Evolutionary conservation across 2,888 invertebrate species (phyloP), one percentile per base, ranked within the genome.

Genomic region (Diaperis boleti): DNA sequence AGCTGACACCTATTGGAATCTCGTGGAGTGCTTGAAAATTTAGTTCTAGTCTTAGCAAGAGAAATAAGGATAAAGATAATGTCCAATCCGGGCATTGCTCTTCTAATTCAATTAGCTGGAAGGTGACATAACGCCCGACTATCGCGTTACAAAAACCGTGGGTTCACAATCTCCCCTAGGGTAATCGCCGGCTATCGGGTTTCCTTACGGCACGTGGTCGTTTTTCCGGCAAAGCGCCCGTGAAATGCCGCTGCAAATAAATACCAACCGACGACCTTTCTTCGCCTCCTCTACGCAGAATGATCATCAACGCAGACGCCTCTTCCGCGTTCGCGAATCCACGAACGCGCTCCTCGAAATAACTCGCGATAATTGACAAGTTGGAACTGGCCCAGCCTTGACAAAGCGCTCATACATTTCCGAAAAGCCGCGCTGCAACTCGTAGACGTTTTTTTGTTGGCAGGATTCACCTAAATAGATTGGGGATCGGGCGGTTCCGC

Each of bases 361-460:
- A 45, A 45, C 44, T 31, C 20, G 11, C 17, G 59, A 47, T 49
- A 59, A 59, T 41, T 59, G 59, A 59, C 59, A 59, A 39, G 26
- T 59, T 59, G 59, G 59, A 59, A 3, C 11, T 22, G 20, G 41
- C 49, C 59, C 59, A 59, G 59, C 39, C 18, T 47, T 59, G 59
- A 59, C 39, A 49, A 49, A 59, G 59, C 56, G 8, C 35, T 45
- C 44, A 35, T 56, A 56, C 44, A 56, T 56, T 45, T 56, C 56
- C 44, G 22, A 56, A 56, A 26, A 54, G 42, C 37, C 8, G n/a
- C n/a, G 42, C 18, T 45, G 56, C 35, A 56, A 56, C 44, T 33
- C 13, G 42, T 13, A 18, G 31, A 44, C 18, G 35, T 56, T 10
- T 31, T 13, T 35, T 41, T 35, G 49, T 56, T 56, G 56, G 56